Percentiles rank a stretch among this genome's conserved stretches.
Evolutionary conservation across 2,113 vertebrate species (phyloP).

Genomic region (Lamprotornis superbus): DNA sequence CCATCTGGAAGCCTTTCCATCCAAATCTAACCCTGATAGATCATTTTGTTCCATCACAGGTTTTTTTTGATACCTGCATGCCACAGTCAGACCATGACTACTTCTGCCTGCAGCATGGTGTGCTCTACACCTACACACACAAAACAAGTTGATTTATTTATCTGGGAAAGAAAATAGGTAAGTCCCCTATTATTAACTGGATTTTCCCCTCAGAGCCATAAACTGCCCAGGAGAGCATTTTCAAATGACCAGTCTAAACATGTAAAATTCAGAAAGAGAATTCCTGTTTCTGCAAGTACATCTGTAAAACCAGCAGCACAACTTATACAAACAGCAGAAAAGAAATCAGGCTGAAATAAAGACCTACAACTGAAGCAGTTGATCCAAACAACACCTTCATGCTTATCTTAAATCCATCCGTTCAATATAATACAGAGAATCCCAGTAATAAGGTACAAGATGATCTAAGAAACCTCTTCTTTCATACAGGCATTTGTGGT

Average conservation of each 20-base stretch:
- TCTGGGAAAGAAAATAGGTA: neutral
- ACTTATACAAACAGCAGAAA: neutral
- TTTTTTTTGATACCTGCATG: neutral
- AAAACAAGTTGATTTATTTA: neutral
- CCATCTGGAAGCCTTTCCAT: neutral
- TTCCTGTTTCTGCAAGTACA: neutral
- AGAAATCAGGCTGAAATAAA: neutral
- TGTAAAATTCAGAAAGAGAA: neutral
- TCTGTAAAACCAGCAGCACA: neutral
- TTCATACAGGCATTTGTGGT: neutral
- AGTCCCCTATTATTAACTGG: neutral
- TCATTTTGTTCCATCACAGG: neutral
- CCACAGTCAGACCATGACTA: neutral
- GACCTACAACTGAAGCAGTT: neutral
- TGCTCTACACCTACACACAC: neutral
- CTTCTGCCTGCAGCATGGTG: neutral
- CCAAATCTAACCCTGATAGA: neutral
- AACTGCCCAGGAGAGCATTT: neutral
- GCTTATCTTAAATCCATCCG: neutral
- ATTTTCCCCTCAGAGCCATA: neutral
- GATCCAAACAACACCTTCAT: neutral
- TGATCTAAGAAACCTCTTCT: neutral
- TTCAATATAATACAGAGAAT: neutral
- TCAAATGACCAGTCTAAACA: neutral
- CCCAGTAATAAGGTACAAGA: neutral